phyloP scores from a whole-genome alignment of 2,888 invertebrate genomes.

The Balanococcus diminutus region DNA sequence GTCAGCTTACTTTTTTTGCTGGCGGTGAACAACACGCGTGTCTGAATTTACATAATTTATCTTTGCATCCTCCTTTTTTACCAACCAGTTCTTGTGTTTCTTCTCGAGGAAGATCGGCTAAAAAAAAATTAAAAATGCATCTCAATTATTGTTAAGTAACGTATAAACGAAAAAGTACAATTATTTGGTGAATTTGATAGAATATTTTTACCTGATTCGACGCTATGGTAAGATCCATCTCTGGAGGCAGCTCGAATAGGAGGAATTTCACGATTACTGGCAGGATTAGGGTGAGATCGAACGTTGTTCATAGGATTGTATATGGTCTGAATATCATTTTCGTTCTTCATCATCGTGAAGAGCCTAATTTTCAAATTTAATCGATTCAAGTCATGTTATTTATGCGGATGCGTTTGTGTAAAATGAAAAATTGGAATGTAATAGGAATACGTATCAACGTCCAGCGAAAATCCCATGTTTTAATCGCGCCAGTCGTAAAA shows the following conservation, averaged over 20 bases:
- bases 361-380: slow-evolving; percentile 64
- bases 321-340: slow-evolving; percentile 57
- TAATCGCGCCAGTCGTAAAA: neutral
- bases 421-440: neutral
- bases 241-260: slow-evolving; percentile 44
- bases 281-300: slow-evolving; percentile 36
- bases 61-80: slow-evolving; percentile 40
- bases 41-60: slow-evolving; percentile 32
- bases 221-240: slow-evolving; percentile 53
- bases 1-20: slow-evolving; percentile 73
- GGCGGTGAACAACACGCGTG: slow-evolving; percentile 75
- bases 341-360: slow-evolving; percentile 64
- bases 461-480: neutral
- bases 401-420: slow-evolving; percentile 61
- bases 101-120: slow-evolving; percentile 46
- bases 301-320: slow-evolving; percentile 56
- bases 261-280: slow-evolving; percentile 1
- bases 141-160: too few relatives aligned
- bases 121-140: slow-evolving; percentile 11
- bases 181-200: too few relatives aligned
- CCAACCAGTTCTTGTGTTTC: slow-evolving; percentile 43
- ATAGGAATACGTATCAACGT: too few relatives aligned
- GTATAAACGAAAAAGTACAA: too few relatives aligned
- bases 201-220: slow-evolving; percentile 50
- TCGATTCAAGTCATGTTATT: slow-evolving; percentile 66